These are phyloP conservation scores for Diadegma fenestrale DNA, from an alignment of 2,888 invertebrate genomes.

Conservation along the genomic window DNA sequence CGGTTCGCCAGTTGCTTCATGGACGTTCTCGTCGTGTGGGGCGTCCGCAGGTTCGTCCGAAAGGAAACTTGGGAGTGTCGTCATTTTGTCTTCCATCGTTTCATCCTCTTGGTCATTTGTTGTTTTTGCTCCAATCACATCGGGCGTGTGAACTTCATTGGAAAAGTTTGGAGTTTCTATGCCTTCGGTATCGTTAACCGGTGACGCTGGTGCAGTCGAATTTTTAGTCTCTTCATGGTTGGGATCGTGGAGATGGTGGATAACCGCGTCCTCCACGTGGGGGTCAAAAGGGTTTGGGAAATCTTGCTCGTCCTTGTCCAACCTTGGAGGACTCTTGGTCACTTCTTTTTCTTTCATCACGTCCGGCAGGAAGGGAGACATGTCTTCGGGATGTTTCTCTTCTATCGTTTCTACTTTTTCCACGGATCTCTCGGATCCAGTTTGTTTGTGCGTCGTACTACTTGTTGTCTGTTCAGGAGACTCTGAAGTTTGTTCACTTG, in stretches of 20 bases:
- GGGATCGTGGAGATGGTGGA: conserved; percentile 66
- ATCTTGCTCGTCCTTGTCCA: conserved; percentile 86
- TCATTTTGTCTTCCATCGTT: conserved; percentile 61
- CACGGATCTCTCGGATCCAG: conserved; percentile 69
- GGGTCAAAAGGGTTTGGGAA: conserved; percentile 85
- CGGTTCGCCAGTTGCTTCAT: conserved; percentile 25
- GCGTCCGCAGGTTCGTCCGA: conserved; percentile 32
- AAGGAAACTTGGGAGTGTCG: conserved; percentile 55
- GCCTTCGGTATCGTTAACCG: conserved; percentile 54
- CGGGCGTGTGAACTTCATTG: conserved; percentile 63
- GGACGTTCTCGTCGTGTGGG: conserved; percentile 5
- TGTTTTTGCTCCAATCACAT: conserved; percentile 52
- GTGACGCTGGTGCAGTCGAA: conserved; percentile 5
- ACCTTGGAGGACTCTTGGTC: conserved; percentile 83
- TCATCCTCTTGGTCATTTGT: conserved; percentile 60
- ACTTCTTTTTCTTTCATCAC: conserved; percentile 85
- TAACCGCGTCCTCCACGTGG: conserved; percentile 79
- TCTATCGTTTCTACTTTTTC: conserved; percentile 70
- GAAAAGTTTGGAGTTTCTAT: conserved; percentile 64
- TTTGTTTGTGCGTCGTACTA: conserved; percentile 67
- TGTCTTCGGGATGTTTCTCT: conserved; percentile 85
- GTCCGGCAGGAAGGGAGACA: conserved; percentile 90
- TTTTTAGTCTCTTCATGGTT: conserved; percentile 49
- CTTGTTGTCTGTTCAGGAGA: conserved; percentile 70
- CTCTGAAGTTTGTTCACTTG: conserved; percentile 32